Evolutionary conservation across 1,140 invertebrate genomes (phyloP), one percentile per base, ranked within the genome.

Genomic region (Lysiphlebus fabarum): DNA sequence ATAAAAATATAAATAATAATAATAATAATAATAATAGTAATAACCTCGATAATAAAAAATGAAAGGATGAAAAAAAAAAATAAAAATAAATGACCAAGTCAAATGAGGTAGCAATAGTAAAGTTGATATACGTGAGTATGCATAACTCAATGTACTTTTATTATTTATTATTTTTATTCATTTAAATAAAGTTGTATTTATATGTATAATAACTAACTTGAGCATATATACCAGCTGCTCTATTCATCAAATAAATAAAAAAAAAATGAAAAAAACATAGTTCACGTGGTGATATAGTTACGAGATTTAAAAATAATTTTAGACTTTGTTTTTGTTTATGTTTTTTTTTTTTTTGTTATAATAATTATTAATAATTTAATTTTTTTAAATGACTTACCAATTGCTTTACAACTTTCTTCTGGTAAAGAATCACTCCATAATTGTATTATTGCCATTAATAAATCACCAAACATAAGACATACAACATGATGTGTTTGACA

Each of bases 401-500:
- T 78, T 41, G 82, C 81, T 40, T 84, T 78, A 70, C 86, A 88
- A 26, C 82, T 76, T 42, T 77, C 70, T 1, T 83, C 83, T 42
- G 81, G 78, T 47, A 89, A 80, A 7, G 79, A 72, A 48, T 81
- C 76, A 2, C 82, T 82, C 14, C 83, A 81, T 8, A 90, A 79
- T 70, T 90, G 89, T 65, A 86, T 86, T 69, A 86, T 83, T 59
- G 88, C 89, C 72, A 92, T 83, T 67, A 90, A 80, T 43, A 90
- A 80, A 73, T 91, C 86, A 45, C 88, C 90, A 59, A 91, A 76
- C 73, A 92, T 83, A 56, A 92, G 82, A 70, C 89, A 90, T 49
- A 85, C 85, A 61, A 92, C 88, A 73, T 92, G 89, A 77, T 90
- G 86, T 53, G 89, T 90, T 81, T 92, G 90, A 70, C 90, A 91